Evolutionary conservation across 64 coral and sea anemone species (phyloP), one percentile per base, ranked within the genome.

Genomic region (Porites australiensis): DNA sequence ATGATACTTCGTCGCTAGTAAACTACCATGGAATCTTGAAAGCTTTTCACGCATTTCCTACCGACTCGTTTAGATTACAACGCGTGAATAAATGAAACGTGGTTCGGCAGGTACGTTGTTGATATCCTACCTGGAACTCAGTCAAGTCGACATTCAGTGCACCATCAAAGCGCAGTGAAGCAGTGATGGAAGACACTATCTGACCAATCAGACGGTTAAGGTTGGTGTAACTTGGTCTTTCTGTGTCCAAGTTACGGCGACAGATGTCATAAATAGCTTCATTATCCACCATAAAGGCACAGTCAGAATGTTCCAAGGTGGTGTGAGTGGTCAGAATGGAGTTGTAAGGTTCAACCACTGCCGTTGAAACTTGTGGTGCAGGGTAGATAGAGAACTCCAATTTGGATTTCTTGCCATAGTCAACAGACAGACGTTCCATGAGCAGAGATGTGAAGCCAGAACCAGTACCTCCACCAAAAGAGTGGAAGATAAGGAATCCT

Each of bases 211-310:
- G 73, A 50, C 73, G 46, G 73, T 76, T 76, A 46, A 76, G 73
- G 73, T 76, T 76, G 73, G 73, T 76, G 73, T 76, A 76, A 51
- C 46, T 76, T 13, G 73, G 73, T 14, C 73, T 76, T 47, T 76
- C 73, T 19, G 50, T 76, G 73, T 76, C 73, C 73, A 76, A 18
- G 73, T 76, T 76, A 8, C 73, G 73, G 18, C 73, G 73, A 47
- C 73, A 76, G 73, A 76, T 76, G 73, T 76, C 73, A 76, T 76
- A 76, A 15, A 76, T 76, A 15, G 73, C 73, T 47, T 76, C 73
- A 76, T 76, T 76, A 15, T 76, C 75, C 20, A 78, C 49, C 75
- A 78, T 78, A 19, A 78, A 78, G 75, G 75, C 75, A 78, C 75
- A 78, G 75, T 78, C 75, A 78, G 75, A 78, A 51, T 78, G 75